These are phyloP conservation scores for Meteorus sp. DNA, from an alignment of 1,140 invertebrate species.

Conservation along the genomic window DNA sequence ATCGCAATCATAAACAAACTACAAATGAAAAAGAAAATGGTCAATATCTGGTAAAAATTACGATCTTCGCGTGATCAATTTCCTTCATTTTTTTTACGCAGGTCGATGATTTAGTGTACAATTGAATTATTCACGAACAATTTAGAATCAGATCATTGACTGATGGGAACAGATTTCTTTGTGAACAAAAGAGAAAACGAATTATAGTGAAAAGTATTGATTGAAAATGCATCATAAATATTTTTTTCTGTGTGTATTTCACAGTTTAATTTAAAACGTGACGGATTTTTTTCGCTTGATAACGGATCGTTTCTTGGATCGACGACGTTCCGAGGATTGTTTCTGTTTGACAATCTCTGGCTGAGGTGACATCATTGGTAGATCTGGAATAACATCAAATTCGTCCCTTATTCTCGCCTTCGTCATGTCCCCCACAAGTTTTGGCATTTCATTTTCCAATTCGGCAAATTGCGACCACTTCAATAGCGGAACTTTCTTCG, in stretches of 20 bases:
- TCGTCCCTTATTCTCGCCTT: constrained; percentile 5
- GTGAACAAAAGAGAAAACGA: too few relatives aligned
- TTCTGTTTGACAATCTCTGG: constrained; percentile 27
- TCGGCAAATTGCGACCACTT: constrained; percentile 44
- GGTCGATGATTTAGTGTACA: too few relatives aligned
- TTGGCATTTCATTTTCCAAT: constrained; percentile 22
- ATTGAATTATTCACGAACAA: too few relatives aligned
- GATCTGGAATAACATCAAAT: not conserved
- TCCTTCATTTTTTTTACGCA: too few relatives aligned
- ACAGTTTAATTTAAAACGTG: constrained; percentile 38
- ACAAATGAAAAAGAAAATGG: too few relatives aligned
- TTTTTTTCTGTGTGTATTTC: not conserved
- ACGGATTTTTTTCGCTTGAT: constrained; percentile 51
- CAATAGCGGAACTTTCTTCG: constrained; percentile 28
- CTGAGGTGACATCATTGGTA: not conserved
- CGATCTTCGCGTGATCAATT: too few relatives aligned
- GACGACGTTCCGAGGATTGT: constrained; percentile 18
- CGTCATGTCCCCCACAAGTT: constrained; percentile 15
- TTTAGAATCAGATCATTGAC: too few relatives aligned
- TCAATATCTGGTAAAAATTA: too few relatives aligned
- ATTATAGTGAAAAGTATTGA: too few relatives aligned
- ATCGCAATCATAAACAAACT: too few relatives aligned
- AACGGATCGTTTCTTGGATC: constrained; percentile 37
- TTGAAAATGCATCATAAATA: not conserved
- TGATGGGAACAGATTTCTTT: too few relatives aligned